Percentiles rank a stretch among this genome's conserved stretches.
Evolutionary conservation across 2,113 vertebrate species (phyloP).

Genomic region (rat (Rattus norvegicus)): GRCr8 NC_086033.1:17949501-17950000

Average conservation of each 20-base stretch:
- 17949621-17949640: constrained; percentile 15
- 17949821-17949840: not conserved
- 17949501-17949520: constrained; percentile 47
- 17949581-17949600: constrained; percentile 58
- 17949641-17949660: not conserved
- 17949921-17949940: not conserved
- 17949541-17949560: not conserved
- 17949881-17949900: not conserved
- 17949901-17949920: not conserved
- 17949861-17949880: not conserved
- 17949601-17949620: constrained; percentile 42
- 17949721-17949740: not conserved
- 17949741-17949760: not conserved
- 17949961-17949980: not conserved
- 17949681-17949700: not conserved
- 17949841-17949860: not conserved
- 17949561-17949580: constrained; percentile 42
- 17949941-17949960: not conserved
- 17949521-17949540: constrained; percentile 45
- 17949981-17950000: not conserved
- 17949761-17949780: not conserved
- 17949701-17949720: not conserved
- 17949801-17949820: not conserved
- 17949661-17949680: constrained; percentile 26
- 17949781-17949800: not conserved